Evolutionary conservation across 2,797 vertebrate genomes (phyloP).

Genomic region (Nannoperca obscura): DNA sequence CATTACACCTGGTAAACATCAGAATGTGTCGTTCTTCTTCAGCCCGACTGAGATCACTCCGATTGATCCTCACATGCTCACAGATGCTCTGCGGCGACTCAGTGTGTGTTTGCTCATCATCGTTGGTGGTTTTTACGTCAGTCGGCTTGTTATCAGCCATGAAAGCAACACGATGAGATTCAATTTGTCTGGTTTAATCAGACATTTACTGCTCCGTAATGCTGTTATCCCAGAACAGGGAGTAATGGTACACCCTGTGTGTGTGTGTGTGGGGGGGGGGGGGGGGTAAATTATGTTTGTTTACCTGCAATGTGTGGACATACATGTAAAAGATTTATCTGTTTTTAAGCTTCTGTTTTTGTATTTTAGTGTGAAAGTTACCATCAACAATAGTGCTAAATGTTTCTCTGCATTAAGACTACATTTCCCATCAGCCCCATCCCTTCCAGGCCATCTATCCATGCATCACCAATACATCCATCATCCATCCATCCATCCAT

Average conservation of each 20-base stretch:
- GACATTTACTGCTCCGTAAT: slow-evolving; percentile 56
- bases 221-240: slow-evolving; percentile 51
- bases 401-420: slow-evolving; percentile 1
- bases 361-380: background rate
- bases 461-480: background rate
- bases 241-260: slow-evolving; percentile 38
- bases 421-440: slow-evolving; percentile 12
- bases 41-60: too few species aligned
- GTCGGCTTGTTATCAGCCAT: slow-evolving; percentile 45
- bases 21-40: too few species aligned
- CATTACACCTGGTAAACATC: too few species aligned
- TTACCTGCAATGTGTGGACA: background rate
- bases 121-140: slow-evolving; percentile 2
- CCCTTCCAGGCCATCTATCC: background rate
- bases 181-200: slow-evolving; percentile 63
- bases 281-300: slow-evolving; percentile 13
- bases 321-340: background rate
- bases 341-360: background rate
- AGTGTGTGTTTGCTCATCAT: slow-evolving; percentile 1
- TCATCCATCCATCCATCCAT: background rate
- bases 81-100: background rate
- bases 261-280: slow-evolving; percentile 26
- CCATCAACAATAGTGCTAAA: background rate
- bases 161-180: slow-evolving; percentile 64
- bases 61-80: background rate